A percentile compares a stretch with the other conserved stretches of the same genome.
These are phyloP conservation scores for Tragopan temminckii DNA, from an alignment of 2,797 vertebrate genomes.

Conservation along the genomic window DNA sequence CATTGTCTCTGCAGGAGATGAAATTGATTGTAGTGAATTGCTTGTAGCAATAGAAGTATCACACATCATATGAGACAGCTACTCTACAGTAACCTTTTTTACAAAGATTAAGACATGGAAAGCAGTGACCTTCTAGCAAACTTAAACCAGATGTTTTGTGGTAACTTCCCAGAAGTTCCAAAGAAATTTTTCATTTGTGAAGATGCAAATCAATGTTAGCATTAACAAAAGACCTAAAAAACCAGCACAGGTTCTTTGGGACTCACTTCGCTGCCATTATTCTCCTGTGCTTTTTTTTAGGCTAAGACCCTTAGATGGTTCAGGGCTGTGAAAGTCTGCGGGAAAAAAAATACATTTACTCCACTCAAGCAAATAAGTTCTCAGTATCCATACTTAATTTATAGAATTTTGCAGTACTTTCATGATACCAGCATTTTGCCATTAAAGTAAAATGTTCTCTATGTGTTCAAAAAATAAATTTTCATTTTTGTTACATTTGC, in stretches of 20 bases:
- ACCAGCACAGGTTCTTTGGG: neutral
- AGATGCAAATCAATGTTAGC: neutral
- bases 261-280: neutral
- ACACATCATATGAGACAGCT: neutral
- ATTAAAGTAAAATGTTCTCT: neutral
- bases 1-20: neutral
- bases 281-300: neutral
- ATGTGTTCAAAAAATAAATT: neutral
- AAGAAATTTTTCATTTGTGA: too few species aligned
- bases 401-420: neutral
- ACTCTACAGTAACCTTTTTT: neutral
- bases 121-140: neutral
- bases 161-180: neutral
- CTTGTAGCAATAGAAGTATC: neutral
- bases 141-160: neutral
- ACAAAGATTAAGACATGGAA: neutral
- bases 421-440: neutral
- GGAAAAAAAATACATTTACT: neutral
- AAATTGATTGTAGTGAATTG: neutral
- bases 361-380: neutral
- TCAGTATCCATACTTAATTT: neutral
- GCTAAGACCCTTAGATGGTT: neutral
- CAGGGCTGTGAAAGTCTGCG: neutral
- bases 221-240: neutral
- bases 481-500: too few species aligned